A percentile compares a stretch with the other conserved stretches of the same genome.
These are phyloP conservation scores for Brassicogethes aeneus DNA, from an alignment of 2,888 invertebrate species.

Conservation along the genomic window DNA sequence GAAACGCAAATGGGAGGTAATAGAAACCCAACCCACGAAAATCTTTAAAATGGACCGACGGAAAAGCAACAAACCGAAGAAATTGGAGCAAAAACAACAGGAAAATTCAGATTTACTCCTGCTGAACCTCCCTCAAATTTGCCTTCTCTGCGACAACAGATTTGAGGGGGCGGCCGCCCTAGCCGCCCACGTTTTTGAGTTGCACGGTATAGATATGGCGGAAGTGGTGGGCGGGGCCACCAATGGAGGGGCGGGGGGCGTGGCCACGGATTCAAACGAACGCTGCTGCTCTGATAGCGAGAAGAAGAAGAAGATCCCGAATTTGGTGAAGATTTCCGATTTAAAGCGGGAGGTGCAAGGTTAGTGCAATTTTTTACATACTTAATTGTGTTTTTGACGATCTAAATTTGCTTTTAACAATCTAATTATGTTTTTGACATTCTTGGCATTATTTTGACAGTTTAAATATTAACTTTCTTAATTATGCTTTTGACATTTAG, in stretches of 20 bases:
- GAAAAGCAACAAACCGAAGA: slow-evolving; percentile 38
- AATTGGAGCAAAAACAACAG: slow-evolving; percentile 22
- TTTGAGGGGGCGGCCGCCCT: slow-evolving; percentile 41
- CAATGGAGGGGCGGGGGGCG: slow-evolving; percentile 9
- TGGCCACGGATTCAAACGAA: too few relatives aligned
- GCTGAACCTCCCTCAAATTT: slow-evolving; percentile 37
- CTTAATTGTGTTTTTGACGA: too few relatives aligned
- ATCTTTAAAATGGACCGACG: slow-evolving; percentile 33
- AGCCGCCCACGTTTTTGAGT: slow-evolving; percentile 44
- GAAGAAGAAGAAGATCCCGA: slow-evolving; percentile 35
- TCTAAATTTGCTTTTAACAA: too few relatives aligned
- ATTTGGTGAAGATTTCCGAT: slow-evolving; percentile 38
- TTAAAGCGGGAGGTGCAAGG: slow-evolving; percentile 22
- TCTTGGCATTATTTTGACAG: too few relatives aligned
- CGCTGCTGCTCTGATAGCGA: slow-evolving; percentile 18
- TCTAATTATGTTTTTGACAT: too few relatives aligned
- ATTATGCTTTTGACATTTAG: too few relatives aligned
- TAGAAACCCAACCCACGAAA: slow-evolving; percentile 23
- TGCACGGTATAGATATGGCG: slow-evolving; percentile 45
- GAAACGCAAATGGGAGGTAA: slow-evolving; percentile 28
- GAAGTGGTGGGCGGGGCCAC: slow-evolving; percentile 24
- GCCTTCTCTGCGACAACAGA: slow-evolving; percentile 45
- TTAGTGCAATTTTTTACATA: too few relatives aligned
- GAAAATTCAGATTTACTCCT: background rate
- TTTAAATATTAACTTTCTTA: too few relatives aligned